Evolutionary conservation across 23 tunicate genomes (phyloP), one percentile per base, ranked within the genome.

Genomic region (Trididemnum nubilum): DNA sequence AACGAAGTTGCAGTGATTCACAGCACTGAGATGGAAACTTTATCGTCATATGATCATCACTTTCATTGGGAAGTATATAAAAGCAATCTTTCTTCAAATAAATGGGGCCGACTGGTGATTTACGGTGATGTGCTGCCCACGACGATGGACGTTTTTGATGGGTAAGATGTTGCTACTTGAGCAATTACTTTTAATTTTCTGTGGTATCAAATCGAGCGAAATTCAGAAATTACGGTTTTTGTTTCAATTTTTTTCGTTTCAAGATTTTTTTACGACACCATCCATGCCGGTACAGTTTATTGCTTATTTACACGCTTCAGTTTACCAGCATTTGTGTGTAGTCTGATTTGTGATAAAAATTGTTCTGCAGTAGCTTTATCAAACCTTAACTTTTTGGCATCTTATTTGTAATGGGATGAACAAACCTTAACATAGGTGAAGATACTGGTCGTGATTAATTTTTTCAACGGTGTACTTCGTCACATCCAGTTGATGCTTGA

Each of bases 81-180:
- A 23, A 21, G 59, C 27, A 36, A 74, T 37, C 80, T 91, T 27
- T 51, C 50, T 25, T 49, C 76, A 7, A 65, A 77, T 28, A 59
- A 26, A 57, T 75, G 37, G 31, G 97, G 90, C 0, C 77, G 81
- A 37, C 26, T 81, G 29, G 90, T 86, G 7, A 26, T 85, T 12
- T 91, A 91, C 50, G 81, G 73, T 40, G 97, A 91, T 81, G 81
- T 85, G 34, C 73, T 91, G 15, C 64, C 86, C 36, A 65, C 97
- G 2, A 91, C 97, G 0, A 91, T 91, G 97, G 52, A 36, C 31
- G 79, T 91, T 0, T 88, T 85, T 33, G 90, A 91, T 36, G 90
- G 90, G 90, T 85, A 79, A 35, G 82, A 30, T 63, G 36, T 32
- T n/a, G n/a, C n/a, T n/a, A n/a, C n/a, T n/a, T n/a, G n/a, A n/a